Evolutionary conservation across 1,140 invertebrate genomes (phyloP), one percentile per base, ranked within the genome.

Genomic region (Papilio helenus): DNA sequence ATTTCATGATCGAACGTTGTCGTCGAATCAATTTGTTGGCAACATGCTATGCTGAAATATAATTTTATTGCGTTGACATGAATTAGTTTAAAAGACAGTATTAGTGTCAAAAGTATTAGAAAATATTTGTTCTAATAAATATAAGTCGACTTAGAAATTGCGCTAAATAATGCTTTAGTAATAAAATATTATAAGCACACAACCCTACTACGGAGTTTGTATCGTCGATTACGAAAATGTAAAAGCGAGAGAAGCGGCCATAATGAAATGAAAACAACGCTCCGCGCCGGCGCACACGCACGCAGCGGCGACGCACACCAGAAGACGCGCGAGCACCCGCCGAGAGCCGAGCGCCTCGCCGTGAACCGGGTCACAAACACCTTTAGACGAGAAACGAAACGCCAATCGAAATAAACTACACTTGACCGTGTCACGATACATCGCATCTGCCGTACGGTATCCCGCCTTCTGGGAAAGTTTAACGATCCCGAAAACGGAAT

Each of bases 241-340:
- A 92, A 92, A 92, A 92, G 90, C 89, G 86, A 92, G 90, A 91
- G 91, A 92, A 90, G 89, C 90, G 89, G 89, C 87, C 88, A 88
- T 92, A 90, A 92, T 93, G 90, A 89, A 93, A 92, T 90, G 90
- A 92, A 92, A 93, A 93, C 91, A 92, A 91, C 88, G 87, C 85
- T 85, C 78, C 85, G 84, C 84, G 80, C 84, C 81, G 83, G 72
- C 87, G 82, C 86, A 84, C 86, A 85, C 86, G 84, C 83, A 85
- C 83, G 80, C 58, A 51, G 74, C 61, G 82, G 85, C 85, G 86
- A 88, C 89, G 86, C 88, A 89, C 85, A 85, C 82, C 76, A 55
- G 44, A 18, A 18, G 51, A 55, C 18, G 51, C 51, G 78, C 73
- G 72, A 77, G 80, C 76, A 81, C 49, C 78, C 42, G 61, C 82